A percentile compares a stretch with the other conserved stretches of the same genome.
phyloP scores from a whole-genome alignment of 2,113 vertebrate species.

The Falcunculus frontatus region DNA sequence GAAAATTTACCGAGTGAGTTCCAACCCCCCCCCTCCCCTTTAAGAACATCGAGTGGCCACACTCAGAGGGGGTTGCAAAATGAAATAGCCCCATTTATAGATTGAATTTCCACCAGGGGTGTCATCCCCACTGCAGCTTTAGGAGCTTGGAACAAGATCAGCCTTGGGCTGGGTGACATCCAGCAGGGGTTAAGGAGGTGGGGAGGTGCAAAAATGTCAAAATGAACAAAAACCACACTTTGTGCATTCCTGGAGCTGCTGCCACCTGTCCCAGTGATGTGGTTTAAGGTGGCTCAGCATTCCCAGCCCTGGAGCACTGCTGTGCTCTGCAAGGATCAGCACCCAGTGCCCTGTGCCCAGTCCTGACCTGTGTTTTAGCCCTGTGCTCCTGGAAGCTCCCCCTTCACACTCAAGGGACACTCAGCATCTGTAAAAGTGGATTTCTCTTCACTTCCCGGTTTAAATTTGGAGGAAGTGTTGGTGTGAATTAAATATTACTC shows the following conservation, averaged over 20 bases:
- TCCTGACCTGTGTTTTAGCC: neutral
- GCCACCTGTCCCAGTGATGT: neutral
- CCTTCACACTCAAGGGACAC: neutral
- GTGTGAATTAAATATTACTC: neutral
- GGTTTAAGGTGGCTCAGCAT: neutral
- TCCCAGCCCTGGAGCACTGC: neutral
- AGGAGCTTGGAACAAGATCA: neutral
- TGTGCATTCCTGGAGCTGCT: neutral
- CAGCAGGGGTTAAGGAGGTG: neutral
- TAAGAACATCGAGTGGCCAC: neutral
- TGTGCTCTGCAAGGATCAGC: neutral
- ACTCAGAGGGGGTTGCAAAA: neutral
- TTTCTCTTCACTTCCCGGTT: neutral
- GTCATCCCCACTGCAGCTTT: neutral
- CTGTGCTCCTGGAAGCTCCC: neutral
- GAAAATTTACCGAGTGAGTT: constrained; percentile 14
- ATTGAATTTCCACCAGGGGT: neutral
- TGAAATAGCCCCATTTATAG: neutral
- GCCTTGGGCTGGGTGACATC: neutral
- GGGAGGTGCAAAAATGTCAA: neutral
- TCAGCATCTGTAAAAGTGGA: neutral
- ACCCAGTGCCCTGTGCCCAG: neutral
- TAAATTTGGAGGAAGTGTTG: neutral
- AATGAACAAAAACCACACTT: neutral
- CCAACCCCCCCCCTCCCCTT: neutral